phyloP scores from a whole-genome alignment of 1,140 invertebrate species.

The Monomorium pharaonis region DNA sequence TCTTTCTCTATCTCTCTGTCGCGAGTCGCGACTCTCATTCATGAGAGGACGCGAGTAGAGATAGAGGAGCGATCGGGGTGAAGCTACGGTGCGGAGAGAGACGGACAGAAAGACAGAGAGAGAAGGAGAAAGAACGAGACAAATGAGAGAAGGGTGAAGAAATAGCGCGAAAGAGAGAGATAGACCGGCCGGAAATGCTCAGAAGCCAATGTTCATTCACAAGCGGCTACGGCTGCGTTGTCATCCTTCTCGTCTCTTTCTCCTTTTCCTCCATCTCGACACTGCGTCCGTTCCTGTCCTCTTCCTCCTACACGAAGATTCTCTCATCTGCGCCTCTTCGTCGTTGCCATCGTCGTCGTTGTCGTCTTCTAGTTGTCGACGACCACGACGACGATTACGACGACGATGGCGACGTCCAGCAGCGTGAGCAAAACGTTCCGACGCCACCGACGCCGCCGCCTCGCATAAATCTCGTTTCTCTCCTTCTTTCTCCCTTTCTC shows the following conservation, averaged over 20 bases:
- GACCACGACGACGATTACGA: slow-evolving; percentile 54
- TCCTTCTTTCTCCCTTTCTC: slow-evolving; percentile 15
- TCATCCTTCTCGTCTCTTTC: slow-evolving; percentile 72
- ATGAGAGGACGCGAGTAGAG: slow-evolving; percentile 70
- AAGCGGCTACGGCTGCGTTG: slow-evolving; percentile 74
- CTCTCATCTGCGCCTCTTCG: slow-evolving; percentile 52
- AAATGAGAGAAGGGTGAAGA: slow-evolving; percentile 49
- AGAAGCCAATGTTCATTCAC: slow-evolving; percentile 85
- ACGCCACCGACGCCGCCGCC: slow-evolving; percentile 67
- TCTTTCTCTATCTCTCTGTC: slow-evolving; percentile 35
- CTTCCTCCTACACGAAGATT: slow-evolving; percentile 32
- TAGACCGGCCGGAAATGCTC: slow-evolving; percentile 81
- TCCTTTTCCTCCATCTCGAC: slow-evolving; percentile 58
- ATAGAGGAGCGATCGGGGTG: slow-evolving; percentile 38
- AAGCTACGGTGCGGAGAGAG: slow-evolving; percentile 14
- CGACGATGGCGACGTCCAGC: slow-evolving; percentile 55
- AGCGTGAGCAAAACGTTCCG: slow-evolving; percentile 77
- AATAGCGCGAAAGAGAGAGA: slow-evolving; percentile 19
- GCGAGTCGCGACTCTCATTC: slow-evolving; percentile 68
- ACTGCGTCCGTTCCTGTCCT: slow-evolving; percentile 40
- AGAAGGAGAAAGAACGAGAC: neutral
- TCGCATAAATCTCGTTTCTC: slow-evolving; percentile 79
- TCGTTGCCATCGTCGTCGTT: slow-evolving; percentile 38
- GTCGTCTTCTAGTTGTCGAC: slow-evolving; percentile 52
- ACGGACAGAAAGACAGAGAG: slow-evolving; percentile 10